phyloP scores from a whole-genome alignment of 2,888 invertebrate genomes.

The Heliconius sara region DNA sequence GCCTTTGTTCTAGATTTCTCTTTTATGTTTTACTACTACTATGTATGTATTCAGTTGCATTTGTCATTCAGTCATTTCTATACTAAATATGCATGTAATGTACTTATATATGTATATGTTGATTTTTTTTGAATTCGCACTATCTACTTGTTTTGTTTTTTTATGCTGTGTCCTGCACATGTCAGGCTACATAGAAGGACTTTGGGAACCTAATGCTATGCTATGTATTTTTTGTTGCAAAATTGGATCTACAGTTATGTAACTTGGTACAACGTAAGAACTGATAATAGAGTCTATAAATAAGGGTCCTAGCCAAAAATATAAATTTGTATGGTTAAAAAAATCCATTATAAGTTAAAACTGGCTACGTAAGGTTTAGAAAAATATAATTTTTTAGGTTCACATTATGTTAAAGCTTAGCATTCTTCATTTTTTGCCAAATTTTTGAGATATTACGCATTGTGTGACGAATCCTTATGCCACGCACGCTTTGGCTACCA shows the following conservation, averaged over 20 bases:
- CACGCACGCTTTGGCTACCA: background rate
- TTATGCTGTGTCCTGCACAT: background rate
- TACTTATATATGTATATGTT: background rate
- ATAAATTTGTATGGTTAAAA: too few relatives aligned
- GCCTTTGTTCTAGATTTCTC: conserved; percentile 52
- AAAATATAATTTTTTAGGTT: too few relatives aligned
- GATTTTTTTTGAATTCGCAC: background rate
- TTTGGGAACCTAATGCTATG: too few relatives aligned
- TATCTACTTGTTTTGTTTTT: background rate
- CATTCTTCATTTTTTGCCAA: background rate
- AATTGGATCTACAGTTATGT: too few relatives aligned
- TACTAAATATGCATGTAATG: background rate
- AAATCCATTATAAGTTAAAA: too few relatives aligned
- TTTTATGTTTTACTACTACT: conserved; percentile 28
- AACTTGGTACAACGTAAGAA: too few relatives aligned
- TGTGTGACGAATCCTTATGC: too few relatives aligned
- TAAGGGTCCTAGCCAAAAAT: too few relatives aligned
- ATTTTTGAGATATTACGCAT: background rate
- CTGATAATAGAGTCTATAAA: too few relatives aligned
- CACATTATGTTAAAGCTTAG: background rate
- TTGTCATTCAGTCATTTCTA: conserved; percentile 12
- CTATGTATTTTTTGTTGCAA: too few relatives aligned
- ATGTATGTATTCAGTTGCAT: conserved; percentile 18
- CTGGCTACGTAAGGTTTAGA: too few relatives aligned
- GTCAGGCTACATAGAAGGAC: background rate